Percentiles rank a stretch among this genome's conserved stretches.
Evolutionary conservation across 2,113 vertebrate species (phyloP).

Genomic region (Saccopteryx leptura): DNA sequence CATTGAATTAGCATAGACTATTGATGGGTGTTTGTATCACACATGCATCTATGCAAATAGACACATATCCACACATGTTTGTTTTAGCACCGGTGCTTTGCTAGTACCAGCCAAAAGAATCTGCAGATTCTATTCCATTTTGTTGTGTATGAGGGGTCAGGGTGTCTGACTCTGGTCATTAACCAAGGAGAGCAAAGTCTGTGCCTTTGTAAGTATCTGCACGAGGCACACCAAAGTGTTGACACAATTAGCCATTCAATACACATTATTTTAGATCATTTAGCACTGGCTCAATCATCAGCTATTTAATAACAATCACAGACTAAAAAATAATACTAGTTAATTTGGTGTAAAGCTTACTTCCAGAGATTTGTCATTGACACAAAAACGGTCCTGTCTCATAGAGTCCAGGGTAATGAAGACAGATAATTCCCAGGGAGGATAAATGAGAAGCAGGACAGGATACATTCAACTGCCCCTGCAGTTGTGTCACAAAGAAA

Average conservation of each 20-base stretch:
- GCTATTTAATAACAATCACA: constrained; percentile 4
- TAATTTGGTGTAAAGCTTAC: not conserved
- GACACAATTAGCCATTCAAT: not conserved
- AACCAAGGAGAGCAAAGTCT: not conserved
- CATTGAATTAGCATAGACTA: not conserved
- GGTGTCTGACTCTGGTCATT: not conserved
- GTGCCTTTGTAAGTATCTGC: not conserved
- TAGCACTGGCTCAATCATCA: not conserved
- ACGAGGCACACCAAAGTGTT: not conserved
- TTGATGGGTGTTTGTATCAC: not conserved
- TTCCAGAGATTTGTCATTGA: not conserved
- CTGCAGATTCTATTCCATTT: not conserved
- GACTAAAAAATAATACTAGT: not conserved
- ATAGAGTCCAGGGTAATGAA: not conserved
- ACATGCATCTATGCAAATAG: not conserved
- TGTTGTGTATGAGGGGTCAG: not conserved
- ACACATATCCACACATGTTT: not conserved
- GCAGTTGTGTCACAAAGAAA: not conserved
- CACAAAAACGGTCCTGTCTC: not conserved
- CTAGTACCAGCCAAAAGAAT: not conserved
- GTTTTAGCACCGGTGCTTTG: not conserved
- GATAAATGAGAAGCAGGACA: not conserved
- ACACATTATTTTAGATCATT: not conserved
- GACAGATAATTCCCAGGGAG: not conserved
- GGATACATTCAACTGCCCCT: not conserved